phyloP scores from a whole-genome alignment of 2,113 vertebrate species.

The Triplophysa siluroides region DNA sequence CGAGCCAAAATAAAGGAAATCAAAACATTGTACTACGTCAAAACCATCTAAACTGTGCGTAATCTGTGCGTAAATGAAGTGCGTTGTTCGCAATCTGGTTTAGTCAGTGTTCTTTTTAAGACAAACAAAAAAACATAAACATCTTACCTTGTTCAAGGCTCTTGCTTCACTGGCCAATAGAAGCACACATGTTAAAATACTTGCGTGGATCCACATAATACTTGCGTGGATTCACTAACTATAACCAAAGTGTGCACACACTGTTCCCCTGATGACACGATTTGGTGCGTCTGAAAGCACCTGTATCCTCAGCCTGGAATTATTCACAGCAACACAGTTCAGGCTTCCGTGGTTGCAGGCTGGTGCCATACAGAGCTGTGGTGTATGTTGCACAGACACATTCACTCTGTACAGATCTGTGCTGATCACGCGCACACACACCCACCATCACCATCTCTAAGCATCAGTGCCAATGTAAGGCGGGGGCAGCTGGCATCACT shows the following conservation, averaged over 20 bases:
- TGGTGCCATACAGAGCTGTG: constrained; percentile 16
- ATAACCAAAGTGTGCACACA: not conserved
- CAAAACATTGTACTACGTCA: not conserved
- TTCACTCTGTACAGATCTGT: not conserved
- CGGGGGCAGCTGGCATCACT: constrained; percentile 3
- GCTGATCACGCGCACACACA: constrained; percentile 11
- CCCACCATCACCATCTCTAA: not conserved
- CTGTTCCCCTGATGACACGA: not conserved
- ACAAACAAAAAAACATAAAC: not conserved
- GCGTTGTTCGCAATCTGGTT: too few relatives aligned
- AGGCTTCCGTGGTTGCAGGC: constrained; percentile 9
- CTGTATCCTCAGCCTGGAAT: constrained; percentile 20
- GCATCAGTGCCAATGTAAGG: not conserved
- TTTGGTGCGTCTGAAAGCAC: constrained; percentile 26
- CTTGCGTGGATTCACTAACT: constrained; percentile 55
- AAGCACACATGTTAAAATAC: constrained; percentile 64
- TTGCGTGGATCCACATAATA: constrained; percentile 52
- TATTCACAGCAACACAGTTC: constrained; percentile 1
- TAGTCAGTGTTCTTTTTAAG: too few relatives aligned
- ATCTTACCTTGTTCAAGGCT: constrained; percentile 72
- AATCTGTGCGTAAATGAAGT: not conserved
- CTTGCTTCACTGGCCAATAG: constrained; percentile 62
- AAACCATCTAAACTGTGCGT: not conserved
- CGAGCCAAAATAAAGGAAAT: not conserved
- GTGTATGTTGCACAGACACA: not conserved